phyloP scores from a whole-genome alignment of 2,797 vertebrate species.

The Clarias laeviceps region DNA sequence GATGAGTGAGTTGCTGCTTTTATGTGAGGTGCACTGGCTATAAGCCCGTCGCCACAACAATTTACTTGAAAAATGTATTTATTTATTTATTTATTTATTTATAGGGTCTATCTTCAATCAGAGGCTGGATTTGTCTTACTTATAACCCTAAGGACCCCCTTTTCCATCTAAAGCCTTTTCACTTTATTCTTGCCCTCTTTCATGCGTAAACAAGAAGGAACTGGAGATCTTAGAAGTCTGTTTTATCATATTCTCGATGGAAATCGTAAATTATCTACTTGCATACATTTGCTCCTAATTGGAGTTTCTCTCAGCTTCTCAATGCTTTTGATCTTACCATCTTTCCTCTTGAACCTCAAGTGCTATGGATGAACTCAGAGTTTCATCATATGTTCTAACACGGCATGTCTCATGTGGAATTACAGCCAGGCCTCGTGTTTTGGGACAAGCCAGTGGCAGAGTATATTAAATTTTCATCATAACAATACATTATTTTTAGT shows the following conservation, averaged over 20 bases:
- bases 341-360: constrained; percentile 28
- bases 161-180: constrained; percentile 46
- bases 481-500: constrained; percentile 42
- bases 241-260: constrained; percentile 61
- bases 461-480: constrained; percentile 53
- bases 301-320: constrained; percentile 42
- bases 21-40: no score
- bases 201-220: constrained; percentile 54
- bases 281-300: constrained; percentile 63
- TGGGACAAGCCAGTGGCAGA: constrained; percentile 25
- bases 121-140: constrained; percentile 27
- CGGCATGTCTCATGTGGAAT: constrained; percentile 30
- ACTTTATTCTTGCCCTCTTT: constrained; percentile 51
- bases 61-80: no score
- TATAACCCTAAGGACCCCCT: constrained; percentile 25
- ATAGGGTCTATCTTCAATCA: neutral
- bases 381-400: constrained; percentile 35
- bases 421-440: constrained; percentile 30
- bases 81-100: neutral
- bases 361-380: constrained; percentile 26
- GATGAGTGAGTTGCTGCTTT: no score
- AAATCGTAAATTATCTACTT: constrained; percentile 60
- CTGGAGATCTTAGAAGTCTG: constrained; percentile 52
- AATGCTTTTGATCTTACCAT: constrained; percentile 59
- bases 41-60: no score